Evolutionary conservation across 2,888 invertebrate genomes (phyloP).

Genomic region (Dinocampus coccinellae): DNA sequence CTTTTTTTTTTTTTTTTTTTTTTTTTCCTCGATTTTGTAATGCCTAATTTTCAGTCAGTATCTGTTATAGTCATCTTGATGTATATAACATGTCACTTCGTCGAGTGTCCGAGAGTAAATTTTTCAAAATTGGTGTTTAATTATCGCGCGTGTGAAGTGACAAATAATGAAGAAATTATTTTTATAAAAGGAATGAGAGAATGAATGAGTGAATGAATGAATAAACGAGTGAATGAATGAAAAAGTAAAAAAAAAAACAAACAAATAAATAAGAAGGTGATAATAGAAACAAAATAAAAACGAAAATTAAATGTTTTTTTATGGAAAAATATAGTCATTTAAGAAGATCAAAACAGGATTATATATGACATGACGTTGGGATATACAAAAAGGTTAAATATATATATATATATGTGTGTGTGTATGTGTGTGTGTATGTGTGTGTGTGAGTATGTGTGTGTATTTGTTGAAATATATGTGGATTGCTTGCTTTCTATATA

Average conservation of each 20-base stretch:
- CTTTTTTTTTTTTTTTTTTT: background rate
- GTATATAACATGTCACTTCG: constrained; percentile 32
- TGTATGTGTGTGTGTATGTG: background rate
- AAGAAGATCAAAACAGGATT: background rate
- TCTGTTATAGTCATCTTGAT: constrained; percentile 40
- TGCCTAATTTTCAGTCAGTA: constrained; percentile 44
- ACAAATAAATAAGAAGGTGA: too few species aligned
- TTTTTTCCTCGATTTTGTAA: background rate
- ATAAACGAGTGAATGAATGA: too few species aligned
- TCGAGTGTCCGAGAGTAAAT: background rate
- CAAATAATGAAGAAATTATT: constrained; percentile 1
- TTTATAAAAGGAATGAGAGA: background rate
- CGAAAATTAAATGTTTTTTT: constrained; percentile 9
- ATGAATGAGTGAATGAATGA: too few species aligned
- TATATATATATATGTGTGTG: background rate
- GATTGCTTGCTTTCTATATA: too few species aligned
- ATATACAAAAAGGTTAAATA: background rate
- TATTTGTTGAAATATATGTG: too few species aligned
- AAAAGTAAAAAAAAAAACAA: too few species aligned
- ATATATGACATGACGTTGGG: background rate
- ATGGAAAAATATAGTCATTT: background rate
- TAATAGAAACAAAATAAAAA: constrained; percentile 8
- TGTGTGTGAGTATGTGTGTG: too few species aligned
- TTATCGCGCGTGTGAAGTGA: background rate
- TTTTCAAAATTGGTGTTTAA: background rate